A percentile compares a stretch with the other conserved stretches of the same genome.
These are phyloP conservation scores for Lithobates pipiens DNA, from an alignment of 2,797 vertebrate species.

Conservation along the genomic window DNA sequence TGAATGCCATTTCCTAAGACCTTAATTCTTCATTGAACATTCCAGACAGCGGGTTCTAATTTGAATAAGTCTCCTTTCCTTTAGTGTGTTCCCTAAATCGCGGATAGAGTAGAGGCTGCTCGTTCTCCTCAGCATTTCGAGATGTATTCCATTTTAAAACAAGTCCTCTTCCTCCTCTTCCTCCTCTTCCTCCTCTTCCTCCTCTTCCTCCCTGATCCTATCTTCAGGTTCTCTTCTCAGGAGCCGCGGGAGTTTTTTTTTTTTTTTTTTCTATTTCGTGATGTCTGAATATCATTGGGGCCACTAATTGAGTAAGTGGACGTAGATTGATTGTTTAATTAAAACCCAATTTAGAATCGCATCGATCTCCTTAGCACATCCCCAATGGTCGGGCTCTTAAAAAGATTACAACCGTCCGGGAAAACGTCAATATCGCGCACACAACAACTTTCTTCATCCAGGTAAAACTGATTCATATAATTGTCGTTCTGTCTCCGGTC, in stretches of 20 bases:
- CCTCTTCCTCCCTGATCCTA: not conserved
- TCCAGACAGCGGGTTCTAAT: no score
- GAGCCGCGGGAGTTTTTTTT: not conserved
- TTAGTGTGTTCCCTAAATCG: not conserved
- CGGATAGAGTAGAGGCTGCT: not conserved
- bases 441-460: conserved; percentile 27
- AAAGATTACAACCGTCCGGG: conserved; percentile 56
- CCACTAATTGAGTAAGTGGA: conserved; percentile 66
- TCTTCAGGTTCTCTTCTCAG: not conserved
- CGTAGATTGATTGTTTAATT: conserved; percentile 75
- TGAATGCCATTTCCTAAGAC: no score
- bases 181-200: no score
- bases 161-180: not conserved
- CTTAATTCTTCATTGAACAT: no score
- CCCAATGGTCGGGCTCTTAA: conserved; percentile 62
- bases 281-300: conserved; percentile 35
- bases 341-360: conserved; percentile 74
- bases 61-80: not conserved
- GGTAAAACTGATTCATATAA: conserved; percentile 21
- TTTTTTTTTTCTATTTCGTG: not conserved
- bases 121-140: no score
- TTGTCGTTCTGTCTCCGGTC: not conserved
- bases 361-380: conserved; percentile 72
- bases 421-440: not conserved
- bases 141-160: no score